A percentile compares a stretch with the other conserved stretches of the same genome.
phyloP scores from a whole-genome alignment of 1,140 invertebrate species.

The Orussus abietinus region DNA sequence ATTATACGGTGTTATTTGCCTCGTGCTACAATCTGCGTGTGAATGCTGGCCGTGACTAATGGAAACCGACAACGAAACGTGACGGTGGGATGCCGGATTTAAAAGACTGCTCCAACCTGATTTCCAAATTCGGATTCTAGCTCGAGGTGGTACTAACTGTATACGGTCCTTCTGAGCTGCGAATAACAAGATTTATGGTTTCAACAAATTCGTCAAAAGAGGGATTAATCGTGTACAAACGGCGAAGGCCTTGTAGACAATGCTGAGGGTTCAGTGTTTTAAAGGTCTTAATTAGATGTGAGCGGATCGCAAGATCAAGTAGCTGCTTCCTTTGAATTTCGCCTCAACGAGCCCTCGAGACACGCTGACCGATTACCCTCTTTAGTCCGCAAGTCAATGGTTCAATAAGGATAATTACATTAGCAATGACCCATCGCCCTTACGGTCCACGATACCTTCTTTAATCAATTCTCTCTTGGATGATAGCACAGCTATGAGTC shows the following conservation, averaged over 20 bases:
- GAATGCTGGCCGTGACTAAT: constrained; percentile 16
- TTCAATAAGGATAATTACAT: constrained; percentile 33
- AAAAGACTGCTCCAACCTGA: constrained; percentile 42
- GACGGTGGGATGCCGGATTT: constrained; percentile 29
- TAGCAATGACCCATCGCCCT: constrained; percentile 17
- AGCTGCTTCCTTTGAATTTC: constrained; percentile 17
- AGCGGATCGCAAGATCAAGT: neutral
- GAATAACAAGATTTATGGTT: constrained; percentile 44
- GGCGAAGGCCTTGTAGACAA: too few relatives aligned
- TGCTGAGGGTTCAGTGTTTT: too few relatives aligned
- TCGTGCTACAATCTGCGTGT: constrained; percentile 3
- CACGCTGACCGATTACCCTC: constrained; percentile 16
- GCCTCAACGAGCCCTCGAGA: constrained; percentile 24
- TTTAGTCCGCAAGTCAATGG: constrained; percentile 28
- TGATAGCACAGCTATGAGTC: too few relatives aligned
- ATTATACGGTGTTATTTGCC: constrained; percentile 2
- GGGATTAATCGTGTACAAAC: too few relatives aligned
- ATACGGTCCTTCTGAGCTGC: constrained; percentile 45
- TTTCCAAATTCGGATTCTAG: constrained; percentile 46
- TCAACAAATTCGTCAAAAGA: too few relatives aligned
- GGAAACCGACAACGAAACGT: constrained; percentile 31
- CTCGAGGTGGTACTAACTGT: constrained; percentile 43
- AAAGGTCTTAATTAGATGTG: too few relatives aligned
- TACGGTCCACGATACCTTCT: too few relatives aligned
- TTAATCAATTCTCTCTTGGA: constrained; percentile 14